Base-by-base conservation (phyloP, 2,113 vertebrate species). In the Eurystomus gularis region DNA sequence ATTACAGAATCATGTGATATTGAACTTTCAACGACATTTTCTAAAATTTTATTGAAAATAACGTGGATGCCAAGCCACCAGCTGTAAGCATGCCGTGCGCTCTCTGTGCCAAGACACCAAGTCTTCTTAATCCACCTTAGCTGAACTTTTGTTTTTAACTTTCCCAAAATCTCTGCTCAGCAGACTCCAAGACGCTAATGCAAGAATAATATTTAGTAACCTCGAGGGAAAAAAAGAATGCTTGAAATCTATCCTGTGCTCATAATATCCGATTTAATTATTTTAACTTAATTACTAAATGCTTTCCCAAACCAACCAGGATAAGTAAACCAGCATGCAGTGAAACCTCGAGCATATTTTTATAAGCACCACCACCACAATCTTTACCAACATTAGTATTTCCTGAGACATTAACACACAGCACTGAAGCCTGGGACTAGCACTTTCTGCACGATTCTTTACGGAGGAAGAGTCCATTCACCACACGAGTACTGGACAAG, bases 231-330 rank as follows among this genome's bases (percentile, higher is more conserved):
- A 82, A 52, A 81, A 85, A 73, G 51, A 81, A 75, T 7, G 15
- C 28, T 90, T 86, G 64, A 95, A 96, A 93, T 78, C 46, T 55
- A 37, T 48, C 71, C 76, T 75, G 72, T 28, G 33, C 52, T 86
- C 72, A n/a, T 78, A 95, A 84, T 68, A 92, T 28, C 39, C n/a
- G 2, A 86, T 86, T 90, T 86, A 93, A 94, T 86, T 94, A 79
- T 94, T 95, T 92, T 84, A 54, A 66, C 60, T 84, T 81, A 92
- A 92, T 94, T 93, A 92, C 11, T 11, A 82, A 91, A 88, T 31
- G 37, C 39, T 90, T 92, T 83, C 69, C 72, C 85, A 78, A 86
- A 73, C 49, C 51, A 55, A 88, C 82, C n/a, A 92, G 71, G 35
- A 14, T 35, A 93, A 68, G 39, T 37, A 78, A 92, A 79, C 15